Base-by-base conservation (phyloP, 2,113 vertebrate species). In the Xerus inauris region DNA sequence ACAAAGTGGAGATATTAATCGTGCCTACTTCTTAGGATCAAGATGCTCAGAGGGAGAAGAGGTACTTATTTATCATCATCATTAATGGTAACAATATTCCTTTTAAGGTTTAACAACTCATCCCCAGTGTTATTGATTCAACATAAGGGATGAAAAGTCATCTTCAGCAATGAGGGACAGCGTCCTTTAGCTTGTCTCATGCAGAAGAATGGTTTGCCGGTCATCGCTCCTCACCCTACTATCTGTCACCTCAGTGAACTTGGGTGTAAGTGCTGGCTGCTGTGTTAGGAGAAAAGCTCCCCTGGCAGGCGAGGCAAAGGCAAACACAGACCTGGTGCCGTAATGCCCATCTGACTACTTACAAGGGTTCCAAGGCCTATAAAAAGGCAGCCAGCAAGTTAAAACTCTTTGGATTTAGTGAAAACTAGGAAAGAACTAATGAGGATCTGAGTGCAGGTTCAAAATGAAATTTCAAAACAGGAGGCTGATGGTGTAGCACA, bases 391-490 rank as follows among this genome's bases (percentile, higher is more conserved):
- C 73, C 9, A 4, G 54, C 93, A 38, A 67, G 73, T 7, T 57
- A 62, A 87, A 83, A 64, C 64, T 73, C 64, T 94, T 69, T n/a
- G 40, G 83, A 90, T 80, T 54, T 49, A 77, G 12, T 49, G 71
- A 94, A 93, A 89, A 96, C 93, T n/a, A 42, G 88, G 86, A 81
- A 64, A 94, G 89, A 69, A 67, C 89, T 93, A 32, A 69, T 84
- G 65, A 89, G 84, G 69, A 91, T 57, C 91, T 64, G 71, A 77
- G 9, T 35, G n/a, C 47, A 51, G 17, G 65, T 69, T 93, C 20
- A 40, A 71, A 72, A 76, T 1, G 69, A 69, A 86, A 83, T 64
- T 84, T 75, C 83, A 8, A 84, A 77, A 49, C 87, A 77, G 81
- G 94, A 93, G 83, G 94, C 2, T 45, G 94, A 19, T 7, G 86